Conservation (phyloP, 2,888 invertebrate species). For the Marasmarcha lunaedactyla region DNA sequence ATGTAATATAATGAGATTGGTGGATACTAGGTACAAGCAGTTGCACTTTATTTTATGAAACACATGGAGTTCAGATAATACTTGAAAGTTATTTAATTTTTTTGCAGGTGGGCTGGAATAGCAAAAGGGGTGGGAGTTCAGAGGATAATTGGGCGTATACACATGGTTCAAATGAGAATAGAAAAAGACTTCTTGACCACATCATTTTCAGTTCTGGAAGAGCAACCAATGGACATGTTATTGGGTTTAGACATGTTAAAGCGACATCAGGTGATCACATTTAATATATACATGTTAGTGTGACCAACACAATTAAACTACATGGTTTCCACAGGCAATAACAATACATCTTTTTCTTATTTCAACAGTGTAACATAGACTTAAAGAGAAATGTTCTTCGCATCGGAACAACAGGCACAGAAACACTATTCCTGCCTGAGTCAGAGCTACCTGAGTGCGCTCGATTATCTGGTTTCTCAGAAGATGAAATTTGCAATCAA, state of each 20-base stretch:
- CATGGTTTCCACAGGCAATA: too few species aligned
- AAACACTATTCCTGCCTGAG: constrained; percentile 89
- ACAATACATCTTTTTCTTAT: constrained; percentile 1
- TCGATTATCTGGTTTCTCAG: constrained; percentile 77
- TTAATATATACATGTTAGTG: too few species aligned
- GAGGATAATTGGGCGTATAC: constrained; percentile 94
- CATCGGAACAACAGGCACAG: constrained; percentile 95
- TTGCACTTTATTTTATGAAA: too few species aligned
- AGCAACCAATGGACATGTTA: constrained; percentile 98
- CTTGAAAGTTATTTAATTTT: too few species aligned
- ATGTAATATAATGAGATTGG: constrained; percentile 91
- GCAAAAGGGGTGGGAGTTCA: constrained; percentile 98
- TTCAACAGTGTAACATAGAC: constrained; percentile 86
- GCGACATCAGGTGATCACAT: constrained; percentile 83
- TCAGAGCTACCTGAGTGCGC: constrained; percentile 77
- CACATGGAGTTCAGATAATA: too few species aligned
- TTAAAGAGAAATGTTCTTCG: constrained; percentile 86
- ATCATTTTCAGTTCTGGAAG: constrained; percentile 95
- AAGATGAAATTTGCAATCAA: constrained; percentile 70
- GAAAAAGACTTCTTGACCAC: constrained; percentile 93
- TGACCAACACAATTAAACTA: too few species aligned
- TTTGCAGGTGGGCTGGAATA: constrained; percentile 87
- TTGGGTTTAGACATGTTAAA: constrained; percentile 97
- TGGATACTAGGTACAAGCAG: constrained; percentile 83
- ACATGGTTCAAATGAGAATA: constrained; percentile 97